phyloP scores from a whole-genome alignment of 2,888 invertebrate species.

The Mythimna loreyi region DNA sequence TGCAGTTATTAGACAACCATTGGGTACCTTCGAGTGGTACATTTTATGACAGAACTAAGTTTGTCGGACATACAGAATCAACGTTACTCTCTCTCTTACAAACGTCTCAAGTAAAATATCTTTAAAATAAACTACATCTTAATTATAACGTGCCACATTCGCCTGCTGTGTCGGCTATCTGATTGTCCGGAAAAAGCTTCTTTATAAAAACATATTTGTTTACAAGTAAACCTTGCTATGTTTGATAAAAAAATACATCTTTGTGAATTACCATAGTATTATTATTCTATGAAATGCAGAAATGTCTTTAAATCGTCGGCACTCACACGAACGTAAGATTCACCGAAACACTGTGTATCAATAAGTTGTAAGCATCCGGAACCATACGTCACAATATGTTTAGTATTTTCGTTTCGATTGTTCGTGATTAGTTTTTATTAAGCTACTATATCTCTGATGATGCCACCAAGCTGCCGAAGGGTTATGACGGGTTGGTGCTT shows the following conservation, averaged over 20 bases:
- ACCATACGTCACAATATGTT: neutral
- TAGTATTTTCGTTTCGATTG: conserved; percentile 11
- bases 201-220: conserved; percentile 32
- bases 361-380: conserved; percentile 5
- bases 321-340: neutral
- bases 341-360: neutral
- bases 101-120: neutral
- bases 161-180: conserved; percentile 8
- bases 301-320: neutral
- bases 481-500: conserved; percentile 13
- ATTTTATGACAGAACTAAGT: conserved; percentile 35
- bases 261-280: conserved; percentile 23
- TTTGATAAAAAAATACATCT: conserved; percentile 36
- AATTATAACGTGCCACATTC: neutral
- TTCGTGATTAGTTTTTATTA: neutral
- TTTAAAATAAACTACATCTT: conserved; percentile 15
- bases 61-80: conserved; percentile 11
- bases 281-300: conserved; percentile 15
- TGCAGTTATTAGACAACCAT: conserved; percentile 66
- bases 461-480: conserved; percentile 4
- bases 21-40: conserved; percentile 18
- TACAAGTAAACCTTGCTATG: conserved; percentile 23
- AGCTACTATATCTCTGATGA: conserved; percentile 2
- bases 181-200: conserved; percentile 27
- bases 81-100: neutral